phyloP scores from a whole-genome alignment of 2,888 invertebrate species.

The Parnassius apollo region DNA sequence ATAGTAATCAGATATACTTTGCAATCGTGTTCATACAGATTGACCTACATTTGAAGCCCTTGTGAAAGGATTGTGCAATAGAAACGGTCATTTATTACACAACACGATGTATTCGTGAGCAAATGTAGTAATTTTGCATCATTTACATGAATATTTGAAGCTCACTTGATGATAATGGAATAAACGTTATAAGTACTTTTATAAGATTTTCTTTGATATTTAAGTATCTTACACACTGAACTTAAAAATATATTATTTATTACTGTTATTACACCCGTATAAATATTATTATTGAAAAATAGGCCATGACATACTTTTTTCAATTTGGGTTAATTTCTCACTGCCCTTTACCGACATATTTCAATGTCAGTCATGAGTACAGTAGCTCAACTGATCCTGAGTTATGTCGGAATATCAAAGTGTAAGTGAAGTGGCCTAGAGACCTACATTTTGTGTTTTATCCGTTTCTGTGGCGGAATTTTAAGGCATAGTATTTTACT shows the following conservation, averaged over 20 bases:
- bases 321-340: constrained; percentile 72
- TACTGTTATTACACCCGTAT: constrained; percentile 13
- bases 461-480: constrained; percentile 69
- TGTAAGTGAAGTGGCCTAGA: constrained; percentile 93
- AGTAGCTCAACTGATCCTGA: constrained; percentile 85
- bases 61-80: constrained; percentile 82
- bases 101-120: constrained; percentile 75
- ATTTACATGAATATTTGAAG: constrained; percentile 58
- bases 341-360: constrained; percentile 80
- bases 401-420: constrained; percentile 89
- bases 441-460: constrained; percentile 87
- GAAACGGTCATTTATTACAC: constrained; percentile 81
- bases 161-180: constrained; percentile 37
- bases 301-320: constrained; percentile 70
- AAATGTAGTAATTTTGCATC: constrained; percentile 70
- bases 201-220: constrained; percentile 33
- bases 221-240: not conserved
- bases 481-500: constrained; percentile 81
- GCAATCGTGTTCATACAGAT: constrained; percentile 69
- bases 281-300: constrained; percentile 41
- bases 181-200: constrained; percentile 43
- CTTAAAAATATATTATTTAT: constrained; percentile 12
- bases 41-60: constrained; percentile 81
- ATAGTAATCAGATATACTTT: constrained; percentile 41
- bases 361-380: constrained; percentile 84